Conservation (phyloP, 2,888 invertebrate species). For the Cerceris rybyensis region DNA sequence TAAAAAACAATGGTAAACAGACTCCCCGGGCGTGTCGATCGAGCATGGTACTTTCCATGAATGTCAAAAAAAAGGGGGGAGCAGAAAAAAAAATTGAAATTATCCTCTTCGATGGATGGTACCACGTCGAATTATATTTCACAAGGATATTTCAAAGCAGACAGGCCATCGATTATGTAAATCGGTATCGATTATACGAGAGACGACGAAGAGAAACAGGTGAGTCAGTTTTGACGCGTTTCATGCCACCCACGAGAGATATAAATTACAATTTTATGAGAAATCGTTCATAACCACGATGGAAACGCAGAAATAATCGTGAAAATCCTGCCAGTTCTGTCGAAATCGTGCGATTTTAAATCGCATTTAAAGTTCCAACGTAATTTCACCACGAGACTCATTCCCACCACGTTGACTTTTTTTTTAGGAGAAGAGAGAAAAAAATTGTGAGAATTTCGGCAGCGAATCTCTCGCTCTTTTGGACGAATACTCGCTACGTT, state of each 20-base stretch:
- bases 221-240: constrained; percentile 49
- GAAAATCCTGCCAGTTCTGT: neutral
- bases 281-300: constrained; percentile 8
- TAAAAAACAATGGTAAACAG: neutral
- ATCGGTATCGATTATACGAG: constrained; percentile 49
- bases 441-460: too few species aligned
- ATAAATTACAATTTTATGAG: constrained; percentile 33
- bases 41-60: too few species aligned
- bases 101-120: too few species aligned
- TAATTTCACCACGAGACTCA: too few species aligned
- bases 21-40: neutral
- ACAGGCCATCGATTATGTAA: constrained; percentile 10
- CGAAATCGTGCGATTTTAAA: too few species aligned
- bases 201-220: constrained; percentile 30
- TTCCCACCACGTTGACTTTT: neutral
- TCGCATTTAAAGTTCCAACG: too few species aligned
- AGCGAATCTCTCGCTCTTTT: neutral
- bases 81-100: too few species aligned
- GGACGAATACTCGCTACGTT: constrained; percentile 12
- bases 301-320: constrained; percentile 24
- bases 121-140: too few species aligned
- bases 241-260: constrained; percentile 48
- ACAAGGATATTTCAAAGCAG: neutral
- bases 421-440: neutral
- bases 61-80: too few species aligned